phyloP scores from a whole-genome alignment of 2,888 invertebrate species.

The Rhamphomyia laevipes region DNA sequence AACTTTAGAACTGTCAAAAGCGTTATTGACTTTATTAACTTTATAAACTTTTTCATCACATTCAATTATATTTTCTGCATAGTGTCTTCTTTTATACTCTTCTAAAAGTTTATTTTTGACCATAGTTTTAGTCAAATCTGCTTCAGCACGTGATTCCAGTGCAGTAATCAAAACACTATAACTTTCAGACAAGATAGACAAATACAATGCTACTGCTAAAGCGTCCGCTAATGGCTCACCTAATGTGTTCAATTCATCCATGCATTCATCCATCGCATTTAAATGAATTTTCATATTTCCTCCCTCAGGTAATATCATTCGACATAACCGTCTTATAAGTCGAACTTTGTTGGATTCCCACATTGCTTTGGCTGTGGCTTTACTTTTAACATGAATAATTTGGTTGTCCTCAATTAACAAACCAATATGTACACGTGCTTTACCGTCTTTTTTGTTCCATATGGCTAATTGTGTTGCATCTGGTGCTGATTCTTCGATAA shows the following conservation, averaged over 20 bases:
- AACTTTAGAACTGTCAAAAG: neutral
- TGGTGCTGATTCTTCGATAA: too few relatives aligned
- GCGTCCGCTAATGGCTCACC: neutral
- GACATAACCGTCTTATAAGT: neutral
- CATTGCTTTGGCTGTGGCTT: too few relatives aligned
- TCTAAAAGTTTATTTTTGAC: conserved; percentile 11
- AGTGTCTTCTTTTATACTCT: conserved; percentile 7
- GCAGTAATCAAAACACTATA: conserved; percentile 4
- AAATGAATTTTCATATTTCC: neutral
- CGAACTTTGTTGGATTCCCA: neutral
- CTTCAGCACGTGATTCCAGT: conserved; percentile 2
- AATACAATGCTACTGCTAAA: neutral
- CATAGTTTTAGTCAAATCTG: conserved; percentile 9
- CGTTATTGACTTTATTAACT: neutral
- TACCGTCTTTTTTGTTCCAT: too few relatives aligned
- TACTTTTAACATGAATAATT: too few relatives aligned
- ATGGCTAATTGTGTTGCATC: too few relatives aligned
- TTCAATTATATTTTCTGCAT: conserved; percentile 1
- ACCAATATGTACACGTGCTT: too few relatives aligned
- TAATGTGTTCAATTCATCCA: neutral
- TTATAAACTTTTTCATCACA: neutral
- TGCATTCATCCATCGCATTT: neutral
- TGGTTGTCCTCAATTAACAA: too few relatives aligned
- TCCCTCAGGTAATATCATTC: neutral
- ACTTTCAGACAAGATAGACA: neutral